Evolutionary conservation across 1,140 invertebrate species (phyloP).

Genomic region (Globodera rostochiensis): DNA sequence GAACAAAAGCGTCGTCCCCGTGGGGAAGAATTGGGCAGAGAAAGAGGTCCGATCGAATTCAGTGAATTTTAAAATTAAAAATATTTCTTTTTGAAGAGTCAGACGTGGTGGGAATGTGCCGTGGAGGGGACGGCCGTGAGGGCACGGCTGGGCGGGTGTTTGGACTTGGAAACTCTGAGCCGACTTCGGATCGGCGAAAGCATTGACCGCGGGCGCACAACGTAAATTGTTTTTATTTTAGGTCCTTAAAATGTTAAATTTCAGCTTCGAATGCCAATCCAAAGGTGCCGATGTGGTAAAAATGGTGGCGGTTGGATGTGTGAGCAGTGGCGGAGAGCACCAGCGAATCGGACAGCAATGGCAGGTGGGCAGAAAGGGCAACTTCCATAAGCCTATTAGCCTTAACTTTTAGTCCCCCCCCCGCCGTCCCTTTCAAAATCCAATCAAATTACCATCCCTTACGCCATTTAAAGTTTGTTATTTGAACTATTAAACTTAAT

Average conservation of each 20-base stretch:
- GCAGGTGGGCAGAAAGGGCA: slow-evolving; percentile 17
- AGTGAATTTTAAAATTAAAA: background rate
- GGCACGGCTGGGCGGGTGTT: slow-evolving; percentile 20
- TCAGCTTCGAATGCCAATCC: slow-evolving; percentile 37
- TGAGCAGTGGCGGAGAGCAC: slow-evolving; percentile 23
- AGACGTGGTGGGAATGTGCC: slow-evolving; percentile 20
- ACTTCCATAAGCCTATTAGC: background rate
- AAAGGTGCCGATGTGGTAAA: slow-evolving; percentile 24
- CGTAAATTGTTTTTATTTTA: slow-evolving; percentile 12
- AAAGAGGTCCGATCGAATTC: background rate
- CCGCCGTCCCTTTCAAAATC: too few relatives aligned
- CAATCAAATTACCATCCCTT: too few relatives aligned
- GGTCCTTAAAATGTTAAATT: background rate
- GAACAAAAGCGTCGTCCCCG: background rate
- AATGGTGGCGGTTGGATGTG: slow-evolving; percentile 28
- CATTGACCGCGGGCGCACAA: slow-evolving; percentile 23
- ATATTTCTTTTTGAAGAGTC: background rate
- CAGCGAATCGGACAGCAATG: slow-evolving; percentile 36
- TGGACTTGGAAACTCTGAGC: background rate
- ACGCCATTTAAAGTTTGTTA: too few relatives aligned
- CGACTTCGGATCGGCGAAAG: slow-evolving; percentile 25
- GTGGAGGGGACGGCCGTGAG: slow-evolving; percentile 11
- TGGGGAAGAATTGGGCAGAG: slow-evolving; percentile 16
- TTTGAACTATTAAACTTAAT: too few relatives aligned
- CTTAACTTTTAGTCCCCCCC: too few relatives aligned